Conservation (phyloP, 2,888 invertebrate species). For the Tetranychus truncatus region DNA sequence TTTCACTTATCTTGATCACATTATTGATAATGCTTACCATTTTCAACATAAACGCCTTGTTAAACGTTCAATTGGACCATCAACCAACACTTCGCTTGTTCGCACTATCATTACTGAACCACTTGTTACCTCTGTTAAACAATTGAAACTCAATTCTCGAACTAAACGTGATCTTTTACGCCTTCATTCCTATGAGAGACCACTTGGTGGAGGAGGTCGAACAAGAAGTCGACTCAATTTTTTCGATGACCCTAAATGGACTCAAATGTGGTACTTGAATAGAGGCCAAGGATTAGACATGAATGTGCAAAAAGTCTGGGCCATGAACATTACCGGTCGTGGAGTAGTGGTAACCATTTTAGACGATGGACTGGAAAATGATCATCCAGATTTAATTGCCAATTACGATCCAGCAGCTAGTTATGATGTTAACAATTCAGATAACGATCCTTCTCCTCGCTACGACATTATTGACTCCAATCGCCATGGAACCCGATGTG, state of each 20-base stretch:
- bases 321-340: slow-evolving; percentile 81
- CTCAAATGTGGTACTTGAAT: slow-evolving; percentile 79
- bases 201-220: not conserved
- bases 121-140: slow-evolving; percentile 8
- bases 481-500: slow-evolving; percentile 58
- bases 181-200: not conserved
- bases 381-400: slow-evolving; percentile 76
- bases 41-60: slow-evolving; percentile 59
- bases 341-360: slow-evolving; percentile 89
- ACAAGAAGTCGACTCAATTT: slow-evolving; percentile 3
- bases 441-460: slow-evolving; percentile 91
- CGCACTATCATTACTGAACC: not conserved
- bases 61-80: slow-evolving; percentile 47
- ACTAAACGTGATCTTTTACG: slow-evolving; percentile 54
- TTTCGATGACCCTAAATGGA: slow-evolving; percentile 75
- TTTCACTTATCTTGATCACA: slow-evolving; percentile 68
- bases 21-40: slow-evolving; percentile 66
- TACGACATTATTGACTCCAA: not conserved
- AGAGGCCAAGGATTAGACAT: slow-evolving; percentile 58
- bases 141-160: slow-evolving; percentile 45
- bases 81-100: not conserved
- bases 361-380: slow-evolving; percentile 91
- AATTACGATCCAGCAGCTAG: slow-evolving; percentile 91
- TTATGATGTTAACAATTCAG: slow-evolving; percentile 89
- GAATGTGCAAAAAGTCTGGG: slow-evolving; percentile 89